phyloP scores from a whole-genome alignment of 37 sponge, comb jelly and placozoan genomes.

The Beroe forskalii region DNA sequence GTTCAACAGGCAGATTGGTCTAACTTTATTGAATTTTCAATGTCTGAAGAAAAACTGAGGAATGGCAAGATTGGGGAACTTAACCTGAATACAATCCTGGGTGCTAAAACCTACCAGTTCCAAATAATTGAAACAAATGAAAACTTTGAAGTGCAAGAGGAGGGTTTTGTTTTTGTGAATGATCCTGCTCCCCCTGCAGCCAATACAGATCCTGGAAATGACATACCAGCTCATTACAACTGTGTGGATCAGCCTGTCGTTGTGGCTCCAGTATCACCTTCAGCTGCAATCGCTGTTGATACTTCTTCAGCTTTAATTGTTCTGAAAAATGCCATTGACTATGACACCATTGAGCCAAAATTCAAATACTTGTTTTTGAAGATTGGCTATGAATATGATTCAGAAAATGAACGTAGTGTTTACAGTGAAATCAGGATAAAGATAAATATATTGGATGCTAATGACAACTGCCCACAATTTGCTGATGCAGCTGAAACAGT shows the following conservation, averaged over 20 bases:
- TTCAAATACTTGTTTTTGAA: background rate
- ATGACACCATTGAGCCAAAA: slow-evolving; percentile 7
- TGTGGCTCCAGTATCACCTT: background rate
- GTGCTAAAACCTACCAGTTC: background rate
- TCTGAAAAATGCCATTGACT: slow-evolving; percentile 46
- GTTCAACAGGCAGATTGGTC: background rate
- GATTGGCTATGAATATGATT: background rate
- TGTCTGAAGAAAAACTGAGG: slow-evolving; percentile 11
- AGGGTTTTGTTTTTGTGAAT: background rate
- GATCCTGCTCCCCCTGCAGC: slow-evolving; percentile 12
- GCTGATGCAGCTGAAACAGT: background rate
- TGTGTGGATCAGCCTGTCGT: background rate
- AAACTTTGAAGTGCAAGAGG: slow-evolving; percentile 30
- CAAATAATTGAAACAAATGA: background rate
- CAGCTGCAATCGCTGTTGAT: background rate
- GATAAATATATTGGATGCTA: slow-evolving; percentile 2
- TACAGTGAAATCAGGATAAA: background rate
- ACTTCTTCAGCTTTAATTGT: slow-evolving; percentile 16
- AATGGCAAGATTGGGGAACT: background rate
- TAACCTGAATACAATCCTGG: background rate
- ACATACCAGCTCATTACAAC: slow-evolving; percentile 25
- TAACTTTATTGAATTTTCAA: slow-evolving; percentile 4
- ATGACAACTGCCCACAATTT: slow-evolving; percentile 59
- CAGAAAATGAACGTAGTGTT: background rate
- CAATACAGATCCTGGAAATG: slow-evolving; percentile 8